These are phyloP conservation scores for Dendroctonus ponderosae DNA, from an alignment of 1,140 invertebrate species.

Conservation along the genomic window DNA sequence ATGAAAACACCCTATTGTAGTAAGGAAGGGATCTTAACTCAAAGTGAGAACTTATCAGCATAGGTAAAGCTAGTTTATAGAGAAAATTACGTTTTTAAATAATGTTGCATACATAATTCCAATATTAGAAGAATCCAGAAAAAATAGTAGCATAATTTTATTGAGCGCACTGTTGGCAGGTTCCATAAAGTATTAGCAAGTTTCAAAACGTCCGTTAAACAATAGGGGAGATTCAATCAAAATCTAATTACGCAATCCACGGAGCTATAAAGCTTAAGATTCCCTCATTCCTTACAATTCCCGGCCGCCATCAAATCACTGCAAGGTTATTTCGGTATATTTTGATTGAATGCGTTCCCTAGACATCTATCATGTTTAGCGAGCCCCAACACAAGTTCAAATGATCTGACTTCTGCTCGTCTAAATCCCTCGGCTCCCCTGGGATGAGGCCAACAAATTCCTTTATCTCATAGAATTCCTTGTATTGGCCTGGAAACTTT, in stretches of 20 bases:
- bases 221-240: slow-evolving; percentile 4
- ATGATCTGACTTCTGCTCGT: slow-evolving; percentile 43
- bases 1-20: no score
- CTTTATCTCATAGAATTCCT: slow-evolving; percentile 32
- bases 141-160: no score
- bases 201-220: no score
- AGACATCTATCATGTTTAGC: slow-evolving; percentile 43
- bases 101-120: no score
- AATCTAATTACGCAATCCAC: slow-evolving; percentile 16
- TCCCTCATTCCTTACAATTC: slow-evolving; percentile 23
- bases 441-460: slow-evolving; percentile 37
- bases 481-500: not conserved
- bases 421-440: slow-evolving; percentile 39
- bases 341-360: slow-evolving; percentile 42
- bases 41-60: no score
- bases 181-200: no score
- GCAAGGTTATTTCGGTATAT: slow-evolving; percentile 41
- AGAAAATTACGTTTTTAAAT: no score
- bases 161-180: no score
- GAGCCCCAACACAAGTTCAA: slow-evolving; percentile 40
- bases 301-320: slow-evolving; percentile 39
- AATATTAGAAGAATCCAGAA: no score
- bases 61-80: no score
- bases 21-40: no score
- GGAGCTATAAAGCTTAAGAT: slow-evolving; percentile 30